A percentile compares a stretch with the other conserved stretches of the same genome.
These are phyloP conservation scores for Dyspetes luteomarginatus DNA, from an alignment of 2,888 invertebrate genomes.

Conservation along the genomic window DNA sequence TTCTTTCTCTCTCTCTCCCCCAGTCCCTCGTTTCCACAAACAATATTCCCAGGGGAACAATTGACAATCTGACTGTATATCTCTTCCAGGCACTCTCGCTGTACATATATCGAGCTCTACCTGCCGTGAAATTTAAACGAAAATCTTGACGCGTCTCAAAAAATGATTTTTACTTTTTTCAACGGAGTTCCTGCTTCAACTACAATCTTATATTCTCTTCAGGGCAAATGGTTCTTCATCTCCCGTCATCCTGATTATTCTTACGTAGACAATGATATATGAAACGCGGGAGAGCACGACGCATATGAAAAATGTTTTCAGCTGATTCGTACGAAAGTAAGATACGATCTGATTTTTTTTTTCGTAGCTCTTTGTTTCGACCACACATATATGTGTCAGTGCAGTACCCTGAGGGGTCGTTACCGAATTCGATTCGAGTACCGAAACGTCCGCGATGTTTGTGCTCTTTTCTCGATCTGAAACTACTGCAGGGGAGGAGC, in stretches of 20 bases:
- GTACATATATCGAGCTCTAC: no score
- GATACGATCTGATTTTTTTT: not conserved
- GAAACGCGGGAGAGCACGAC: conserved; percentile 52
- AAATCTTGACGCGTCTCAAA: not conserved
- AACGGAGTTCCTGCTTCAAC: not conserved
- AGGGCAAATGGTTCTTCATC: not conserved
- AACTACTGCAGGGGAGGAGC: not conserved
- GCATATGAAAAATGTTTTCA: conserved; percentile 49
- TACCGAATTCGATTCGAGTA: conserved; percentile 36
- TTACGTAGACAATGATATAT: conserved; percentile 53
- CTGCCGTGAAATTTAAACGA: conserved; percentile 7
- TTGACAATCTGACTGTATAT: conserved; percentile 25
- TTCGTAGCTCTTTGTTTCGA: conserved; percentile 28
- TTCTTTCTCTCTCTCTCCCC: conserved; percentile 14
- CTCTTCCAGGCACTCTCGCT: not conserved
- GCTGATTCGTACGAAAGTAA: conserved; percentile 57
- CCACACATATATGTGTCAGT: not conserved
- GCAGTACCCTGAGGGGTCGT: conserved; percentile 40
- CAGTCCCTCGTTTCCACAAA: not conserved
- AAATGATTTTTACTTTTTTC: not conserved
- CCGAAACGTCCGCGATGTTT: conserved; percentile 2
- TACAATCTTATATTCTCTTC: not conserved
- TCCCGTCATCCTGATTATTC: conserved; percentile 60
- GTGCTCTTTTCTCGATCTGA: conserved; percentile 14
- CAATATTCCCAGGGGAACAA: conserved; percentile 16